phyloP scores from a whole-genome alignment of 2,113 vertebrate genomes.

The Burhinus bistriatus region DNA sequence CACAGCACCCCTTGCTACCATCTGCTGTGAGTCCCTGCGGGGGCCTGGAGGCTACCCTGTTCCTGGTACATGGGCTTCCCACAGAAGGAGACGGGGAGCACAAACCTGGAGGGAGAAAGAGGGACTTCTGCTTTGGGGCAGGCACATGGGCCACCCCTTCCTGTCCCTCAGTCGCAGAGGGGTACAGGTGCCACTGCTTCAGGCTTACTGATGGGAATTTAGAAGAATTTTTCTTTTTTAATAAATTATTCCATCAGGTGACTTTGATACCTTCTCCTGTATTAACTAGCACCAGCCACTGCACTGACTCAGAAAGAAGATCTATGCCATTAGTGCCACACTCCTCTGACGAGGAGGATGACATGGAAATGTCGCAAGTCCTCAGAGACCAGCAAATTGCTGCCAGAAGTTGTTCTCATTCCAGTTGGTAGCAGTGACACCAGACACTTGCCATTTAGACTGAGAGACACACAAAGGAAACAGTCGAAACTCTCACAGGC shows the following conservation, averaged over 20 bases:
- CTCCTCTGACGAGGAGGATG: background rate
- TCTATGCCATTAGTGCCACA: background rate
- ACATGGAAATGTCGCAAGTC: conserved; percentile 36
- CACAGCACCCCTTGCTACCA: background rate
- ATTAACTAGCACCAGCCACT: background rate
- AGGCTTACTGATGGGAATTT: background rate
- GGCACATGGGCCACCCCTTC: accelerated
- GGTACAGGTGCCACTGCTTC: background rate
- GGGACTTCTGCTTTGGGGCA: background rate
- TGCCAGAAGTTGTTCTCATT: background rate
- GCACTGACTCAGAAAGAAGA: background rate
- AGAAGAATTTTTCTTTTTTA: background rate
- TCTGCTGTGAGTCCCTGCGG: accelerated
- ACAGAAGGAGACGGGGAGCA: accelerated
- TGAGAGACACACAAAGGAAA: background rate
- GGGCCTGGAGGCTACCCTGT: background rate
- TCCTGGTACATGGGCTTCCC: background rate
- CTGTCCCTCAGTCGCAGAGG: background rate
- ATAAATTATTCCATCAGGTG: background rate
- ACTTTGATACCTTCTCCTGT: background rate
- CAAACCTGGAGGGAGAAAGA: background rate
- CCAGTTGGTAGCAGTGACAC: background rate
- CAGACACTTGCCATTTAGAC: conserved; percentile 40
- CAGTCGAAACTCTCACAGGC: background rate
- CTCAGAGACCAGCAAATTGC: conserved; percentile 29